phyloP scores from a whole-genome alignment of 2,888 invertebrate species.

The Peribatodes rhomboidaria region DNA sequence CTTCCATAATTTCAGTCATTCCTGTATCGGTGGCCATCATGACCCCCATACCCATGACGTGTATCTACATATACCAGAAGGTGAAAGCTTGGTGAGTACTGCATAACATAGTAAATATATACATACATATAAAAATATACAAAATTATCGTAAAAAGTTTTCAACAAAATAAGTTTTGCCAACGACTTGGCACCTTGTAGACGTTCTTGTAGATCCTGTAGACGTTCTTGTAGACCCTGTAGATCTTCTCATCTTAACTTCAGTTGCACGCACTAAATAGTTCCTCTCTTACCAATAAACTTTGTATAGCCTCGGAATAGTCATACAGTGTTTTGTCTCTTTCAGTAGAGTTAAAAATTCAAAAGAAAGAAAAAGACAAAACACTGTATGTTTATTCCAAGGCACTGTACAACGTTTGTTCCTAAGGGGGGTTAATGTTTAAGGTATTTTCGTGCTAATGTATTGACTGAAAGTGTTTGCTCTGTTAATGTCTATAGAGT shows the following conservation, averaged over 20 bases:
- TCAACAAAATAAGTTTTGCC: background rate
- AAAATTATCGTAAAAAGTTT: background rate
- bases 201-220: too few species aligned
- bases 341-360: too few species aligned
- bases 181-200: background rate
- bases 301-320: too few species aligned
- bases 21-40: constrained; percentile 97
- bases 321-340: too few species aligned
- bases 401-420: too few species aligned
- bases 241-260: too few species aligned
- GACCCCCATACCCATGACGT: constrained; percentile 95
- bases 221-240: too few species aligned
- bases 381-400: too few species aligned
- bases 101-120: constrained; percentile 2
- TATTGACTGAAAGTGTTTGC: background rate
- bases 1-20: constrained; percentile 87
- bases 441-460: background rate
- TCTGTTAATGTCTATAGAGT: background rate
- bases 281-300: too few species aligned
- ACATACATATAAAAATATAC: background rate
- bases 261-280: too few species aligned
- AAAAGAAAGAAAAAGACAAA: too few species aligned
- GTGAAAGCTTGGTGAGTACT: constrained; percentile 80
- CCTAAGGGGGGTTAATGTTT: background rate
- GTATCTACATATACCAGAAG: constrained; percentile 85